Evolutionary conservation across 2,888 invertebrate species (phyloP), one percentile per base, ranked within the genome.

Genomic region (Nomada fabriciana): DNA sequence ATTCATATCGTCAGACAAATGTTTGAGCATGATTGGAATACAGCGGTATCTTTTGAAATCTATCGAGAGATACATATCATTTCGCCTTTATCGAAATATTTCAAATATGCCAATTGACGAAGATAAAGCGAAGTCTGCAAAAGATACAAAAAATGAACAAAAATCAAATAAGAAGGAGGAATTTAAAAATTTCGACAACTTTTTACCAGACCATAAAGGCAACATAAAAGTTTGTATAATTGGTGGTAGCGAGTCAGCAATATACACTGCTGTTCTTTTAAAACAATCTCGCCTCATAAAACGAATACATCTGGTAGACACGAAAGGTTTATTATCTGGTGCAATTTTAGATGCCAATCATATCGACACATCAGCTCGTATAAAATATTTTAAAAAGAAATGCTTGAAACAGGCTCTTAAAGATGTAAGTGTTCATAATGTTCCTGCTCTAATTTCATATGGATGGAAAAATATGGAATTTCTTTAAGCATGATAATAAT

Each of bases 211-310:
- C 20, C 72, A 47, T 1, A 67, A 74, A 47, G 52, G 76, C 23
- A 69, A 86, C 25, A 29, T 92, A 57, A 86, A 83, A 69, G 85
- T 93, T n/a, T 89, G 88, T 60, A 89, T 93, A 72, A 88, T 93
- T 20, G 93, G 92, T 2, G 92, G 93, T 57, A 91, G 91, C 61
- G 86, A 80, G 47, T 79, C 88, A 1, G 82, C 91, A 4, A 79
- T 90, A 70, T 92, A 89, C 70, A 82, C 92, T 5, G 86, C 89
- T 18, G 47, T 92, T 53, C 88, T 93, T 63, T 80, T 93, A 13
- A 93, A 93, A 82, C 93, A 93, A 84, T 91, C 89, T 63, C 86
- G 86, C 53, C 64, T 88, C 2, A 90, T 93, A 69, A 91, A 90
- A 69, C 80, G 70, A 9, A 86, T 93, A 50, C 83, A 89, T 69